phyloP scores from a whole-genome alignment of 2,113 vertebrate species.

The Callithrix jacchus region DNA sequence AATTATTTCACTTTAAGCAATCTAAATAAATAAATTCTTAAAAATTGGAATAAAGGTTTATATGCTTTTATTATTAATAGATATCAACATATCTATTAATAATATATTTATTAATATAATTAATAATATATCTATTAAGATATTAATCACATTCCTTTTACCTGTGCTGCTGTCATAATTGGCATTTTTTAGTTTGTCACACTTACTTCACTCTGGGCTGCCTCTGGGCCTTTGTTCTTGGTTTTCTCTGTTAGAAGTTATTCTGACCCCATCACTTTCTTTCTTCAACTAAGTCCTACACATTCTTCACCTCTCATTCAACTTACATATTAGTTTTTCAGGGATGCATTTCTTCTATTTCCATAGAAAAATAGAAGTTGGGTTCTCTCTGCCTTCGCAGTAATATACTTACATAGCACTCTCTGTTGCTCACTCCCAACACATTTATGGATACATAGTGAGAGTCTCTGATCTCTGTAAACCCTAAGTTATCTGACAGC shows the following conservation, averaged over 20 bases:
- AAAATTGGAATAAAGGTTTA: background rate
- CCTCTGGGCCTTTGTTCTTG: background rate
- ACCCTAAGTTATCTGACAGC: too few relatives aligned
- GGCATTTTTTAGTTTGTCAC: background rate
- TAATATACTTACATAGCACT: rapidly evolving
- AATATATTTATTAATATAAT: too few relatives aligned
- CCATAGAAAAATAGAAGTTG: background rate
- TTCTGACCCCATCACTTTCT: background rate
- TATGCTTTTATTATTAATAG: too few relatives aligned
- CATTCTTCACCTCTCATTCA: background rate
- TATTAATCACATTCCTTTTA: background rate
- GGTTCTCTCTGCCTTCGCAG: rapidly evolving
- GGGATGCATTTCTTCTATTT: background rate
- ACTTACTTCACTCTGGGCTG: background rate
- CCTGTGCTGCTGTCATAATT: rapidly evolving
- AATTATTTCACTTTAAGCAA: background rate
- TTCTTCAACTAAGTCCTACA: background rate
- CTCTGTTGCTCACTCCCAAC: too few relatives aligned
- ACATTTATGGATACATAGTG: too few relatives aligned
- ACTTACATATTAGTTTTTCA: background rate
- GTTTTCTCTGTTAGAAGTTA: background rate
- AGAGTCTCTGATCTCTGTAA: background rate
- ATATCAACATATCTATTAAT: too few relatives aligned
- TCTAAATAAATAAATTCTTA: background rate
- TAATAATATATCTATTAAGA: background rate